Conservation (phyloP, 2,113 vertebrate species). For the Lasiurus cinereus region DNA sequence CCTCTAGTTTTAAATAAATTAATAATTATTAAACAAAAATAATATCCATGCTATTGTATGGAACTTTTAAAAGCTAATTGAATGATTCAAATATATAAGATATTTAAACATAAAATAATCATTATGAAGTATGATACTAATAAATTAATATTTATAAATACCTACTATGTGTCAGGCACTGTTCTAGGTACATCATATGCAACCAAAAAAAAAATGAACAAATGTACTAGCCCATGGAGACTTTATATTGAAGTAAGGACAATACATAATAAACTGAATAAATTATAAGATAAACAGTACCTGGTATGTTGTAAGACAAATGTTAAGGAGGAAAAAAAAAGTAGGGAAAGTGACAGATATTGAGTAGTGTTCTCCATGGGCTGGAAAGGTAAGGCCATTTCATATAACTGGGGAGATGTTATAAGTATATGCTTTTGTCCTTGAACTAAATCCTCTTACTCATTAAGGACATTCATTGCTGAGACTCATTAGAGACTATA, state of each 20-base stretch:
- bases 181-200: background rate
- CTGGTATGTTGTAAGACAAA: background rate
- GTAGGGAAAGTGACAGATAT: background rate
- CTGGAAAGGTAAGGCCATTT: background rate
- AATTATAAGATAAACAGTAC: background rate
- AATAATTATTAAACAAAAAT: background rate
- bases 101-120: background rate
- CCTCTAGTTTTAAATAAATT: background rate
- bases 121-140: background rate
- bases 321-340: background rate
- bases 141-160: background rate
- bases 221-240: background rate
- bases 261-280: background rate
- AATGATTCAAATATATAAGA: background rate
- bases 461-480: background rate
- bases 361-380: no score
- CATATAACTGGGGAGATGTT: background rate
- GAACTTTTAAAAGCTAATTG: background rate
- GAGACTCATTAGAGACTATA: background rate
- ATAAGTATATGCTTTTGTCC: background rate
- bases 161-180: rapidly evolving
- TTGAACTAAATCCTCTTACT: background rate
- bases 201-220: background rate
- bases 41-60: background rate
- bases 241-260: background rate